phyloP scores from a whole-genome alignment of 2,797 vertebrate genomes.

The Urosaurus nigricauda region DNA sequence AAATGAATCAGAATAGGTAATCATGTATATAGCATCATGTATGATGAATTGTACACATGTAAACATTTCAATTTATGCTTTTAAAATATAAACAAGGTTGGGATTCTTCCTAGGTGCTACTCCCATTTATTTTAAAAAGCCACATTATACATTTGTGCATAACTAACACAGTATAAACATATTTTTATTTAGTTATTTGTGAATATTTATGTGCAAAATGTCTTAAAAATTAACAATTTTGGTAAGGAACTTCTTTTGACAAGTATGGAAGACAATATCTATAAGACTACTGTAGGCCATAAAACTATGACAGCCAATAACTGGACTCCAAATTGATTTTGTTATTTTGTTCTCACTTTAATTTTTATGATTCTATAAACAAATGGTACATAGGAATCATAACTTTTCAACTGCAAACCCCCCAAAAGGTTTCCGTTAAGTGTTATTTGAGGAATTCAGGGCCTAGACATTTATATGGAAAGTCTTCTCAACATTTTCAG shows the following conservation, averaged over 20 bases:
- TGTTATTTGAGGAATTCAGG: neutral
- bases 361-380: neutral
- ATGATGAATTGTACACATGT: neutral
- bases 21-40: neutral
- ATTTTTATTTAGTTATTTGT: neutral
- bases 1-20: neutral
- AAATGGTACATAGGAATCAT: neutral
- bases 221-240: neutral
- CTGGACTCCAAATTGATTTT: neutral
- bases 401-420: neutral
- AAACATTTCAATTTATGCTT: neutral
- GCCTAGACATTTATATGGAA: neutral
- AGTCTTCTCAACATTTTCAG: neutral
- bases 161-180: neutral
- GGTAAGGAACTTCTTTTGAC: neutral
- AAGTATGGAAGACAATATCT: neutral
- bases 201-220: neutral
- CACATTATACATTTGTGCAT: neutral
- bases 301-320: neutral
- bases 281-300: neutral
- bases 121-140: neutral
- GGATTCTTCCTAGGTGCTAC: no score
- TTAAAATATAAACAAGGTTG: neutral
- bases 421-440: neutral
- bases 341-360: neutral